These are phyloP conservation scores for Ageneiosus marmoratus DNA, from an alignment of 2,113 vertebrate species.

Conservation along the genomic window DNA sequence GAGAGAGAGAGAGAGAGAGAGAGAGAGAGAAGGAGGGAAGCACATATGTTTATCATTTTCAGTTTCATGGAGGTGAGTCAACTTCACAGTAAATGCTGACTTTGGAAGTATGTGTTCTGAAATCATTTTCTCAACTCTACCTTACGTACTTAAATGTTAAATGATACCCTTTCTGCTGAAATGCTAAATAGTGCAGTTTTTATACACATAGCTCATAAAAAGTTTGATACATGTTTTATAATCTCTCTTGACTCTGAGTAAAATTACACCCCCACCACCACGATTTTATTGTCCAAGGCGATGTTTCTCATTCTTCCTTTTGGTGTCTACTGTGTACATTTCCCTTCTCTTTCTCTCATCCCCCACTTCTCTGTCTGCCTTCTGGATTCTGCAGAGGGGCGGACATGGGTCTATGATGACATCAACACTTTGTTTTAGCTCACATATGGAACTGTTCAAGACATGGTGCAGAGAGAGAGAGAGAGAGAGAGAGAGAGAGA, in stretches of 20 bases:
- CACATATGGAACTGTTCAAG: conserved; percentile 74
- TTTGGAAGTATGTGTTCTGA: not conserved
- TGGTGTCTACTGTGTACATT: not conserved
- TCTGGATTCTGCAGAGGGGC: conserved; percentile 55
- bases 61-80: conserved; percentile 14
- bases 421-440: conserved; percentile 62
- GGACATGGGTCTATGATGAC: conserved; percentile 68
- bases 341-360: conserved; percentile 51
- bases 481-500: conserved; percentile 18
- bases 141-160: not conserved
- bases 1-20: conserved; percentile 1
- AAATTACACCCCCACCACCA: not conserved
- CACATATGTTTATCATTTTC: conserved; percentile 35
- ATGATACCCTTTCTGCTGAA: too few species aligned
- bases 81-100: conserved; percentile 7
- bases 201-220: not conserved
- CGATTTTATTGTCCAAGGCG: not conserved
- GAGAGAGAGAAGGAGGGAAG: not conserved
- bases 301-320: not conserved
- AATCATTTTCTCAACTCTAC: not conserved
- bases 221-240: not conserved
- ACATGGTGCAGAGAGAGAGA: not conserved
- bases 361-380: conserved; percentile 53
- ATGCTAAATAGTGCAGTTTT: not conserved
- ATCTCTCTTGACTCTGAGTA: not conserved